Conservation (phyloP, 2,113 vertebrate species). For the Acinonyx jubatus region DNA sequence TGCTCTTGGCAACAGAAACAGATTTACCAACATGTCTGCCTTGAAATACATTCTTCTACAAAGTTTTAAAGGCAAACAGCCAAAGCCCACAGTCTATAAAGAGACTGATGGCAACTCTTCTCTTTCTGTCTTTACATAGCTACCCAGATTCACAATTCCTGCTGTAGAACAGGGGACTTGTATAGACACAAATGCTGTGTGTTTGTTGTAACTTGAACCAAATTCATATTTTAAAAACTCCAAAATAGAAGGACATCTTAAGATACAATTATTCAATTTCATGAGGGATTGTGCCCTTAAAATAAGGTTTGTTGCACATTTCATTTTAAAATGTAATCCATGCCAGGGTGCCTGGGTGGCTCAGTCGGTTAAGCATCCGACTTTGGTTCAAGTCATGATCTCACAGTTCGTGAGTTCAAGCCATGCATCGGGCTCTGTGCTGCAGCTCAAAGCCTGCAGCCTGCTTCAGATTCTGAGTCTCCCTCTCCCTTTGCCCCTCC, state of each 20-base stretch:
- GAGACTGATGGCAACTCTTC: not conserved
- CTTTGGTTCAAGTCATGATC: no score
- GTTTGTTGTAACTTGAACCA: not conserved
- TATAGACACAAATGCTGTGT: not conserved
- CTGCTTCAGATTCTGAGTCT: no score
- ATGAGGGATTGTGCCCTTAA: not conserved
- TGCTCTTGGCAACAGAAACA: conserved; percentile 46
- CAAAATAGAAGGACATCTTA: not conserved
- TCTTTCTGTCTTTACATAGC: not conserved
- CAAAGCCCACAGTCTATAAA: conserved; percentile 12
- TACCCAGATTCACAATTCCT: not conserved
- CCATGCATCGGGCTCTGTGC: no score
- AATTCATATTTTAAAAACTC: not conserved
- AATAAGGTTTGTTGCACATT: not conserved
- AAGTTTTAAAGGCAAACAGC: conserved; percentile 58
- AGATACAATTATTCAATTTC: not conserved
- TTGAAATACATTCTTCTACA: not conserved
- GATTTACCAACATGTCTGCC: not conserved
- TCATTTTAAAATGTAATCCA: not conserved
- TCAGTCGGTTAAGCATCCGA: no score
- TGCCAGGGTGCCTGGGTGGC: no score
- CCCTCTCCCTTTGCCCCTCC: no score
- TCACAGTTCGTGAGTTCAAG: no score
- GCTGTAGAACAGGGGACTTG: not conserved
- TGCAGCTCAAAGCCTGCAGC: no score